A percentile compares a stretch with the other conserved stretches of the same genome.
phyloP scores from a whole-genome alignment of 2,113 vertebrate species.

The Lycaon pictus region DNA sequence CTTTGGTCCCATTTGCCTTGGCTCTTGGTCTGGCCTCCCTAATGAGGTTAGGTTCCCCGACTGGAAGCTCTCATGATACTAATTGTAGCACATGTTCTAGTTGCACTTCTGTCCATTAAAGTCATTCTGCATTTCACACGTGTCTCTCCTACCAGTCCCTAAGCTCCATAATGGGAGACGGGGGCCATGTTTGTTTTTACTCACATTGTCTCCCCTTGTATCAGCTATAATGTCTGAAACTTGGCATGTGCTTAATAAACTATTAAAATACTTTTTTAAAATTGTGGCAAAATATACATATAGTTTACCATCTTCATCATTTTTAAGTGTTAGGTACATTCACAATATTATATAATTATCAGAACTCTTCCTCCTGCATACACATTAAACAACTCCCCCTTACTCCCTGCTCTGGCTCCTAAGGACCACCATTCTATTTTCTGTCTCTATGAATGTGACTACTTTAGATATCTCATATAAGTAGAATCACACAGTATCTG shows the following conservation, averaged over 20 bases:
- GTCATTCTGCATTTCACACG: neutral
- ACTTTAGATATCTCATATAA: neutral
- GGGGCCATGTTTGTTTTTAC: neutral
- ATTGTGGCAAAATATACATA: neutral
- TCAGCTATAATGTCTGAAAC: neutral
- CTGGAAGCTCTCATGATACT: neutral
- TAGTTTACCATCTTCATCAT: neutral
- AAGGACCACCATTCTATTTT: neutral
- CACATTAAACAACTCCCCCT: accelerated
- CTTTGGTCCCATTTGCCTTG: neutral
- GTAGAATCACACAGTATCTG: neutral
- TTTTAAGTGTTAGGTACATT: neutral
- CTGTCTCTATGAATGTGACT: neutral
- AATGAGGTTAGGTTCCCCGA: neutral
- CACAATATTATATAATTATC: neutral
- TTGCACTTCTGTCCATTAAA: neutral
- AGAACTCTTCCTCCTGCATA: neutral
- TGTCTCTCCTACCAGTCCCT: neutral
- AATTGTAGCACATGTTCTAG: neutral
- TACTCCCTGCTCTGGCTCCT: no score
- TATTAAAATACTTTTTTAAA: neutral
- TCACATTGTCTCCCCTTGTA: neutral
- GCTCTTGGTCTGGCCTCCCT: neutral
- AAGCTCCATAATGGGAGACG: neutral
- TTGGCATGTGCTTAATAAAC: neutral